phyloP scores from a whole-genome alignment of 2,797 vertebrate genomes.

The Typhlichthys subterraneus region DNA sequence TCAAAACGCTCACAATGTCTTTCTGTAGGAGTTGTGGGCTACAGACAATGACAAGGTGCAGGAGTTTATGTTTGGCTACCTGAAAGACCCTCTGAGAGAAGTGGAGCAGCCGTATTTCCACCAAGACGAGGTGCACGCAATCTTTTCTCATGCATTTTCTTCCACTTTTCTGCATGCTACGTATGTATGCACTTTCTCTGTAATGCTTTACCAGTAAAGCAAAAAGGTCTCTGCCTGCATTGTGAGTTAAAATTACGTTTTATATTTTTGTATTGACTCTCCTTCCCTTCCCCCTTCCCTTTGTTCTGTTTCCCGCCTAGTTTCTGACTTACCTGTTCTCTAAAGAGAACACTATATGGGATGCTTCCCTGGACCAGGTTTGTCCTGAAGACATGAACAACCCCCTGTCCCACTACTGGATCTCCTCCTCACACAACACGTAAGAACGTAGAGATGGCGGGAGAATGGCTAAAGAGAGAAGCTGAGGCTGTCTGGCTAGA shows the following conservation, averaged over 20 bases:
- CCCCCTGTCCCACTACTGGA: constrained; percentile 98
- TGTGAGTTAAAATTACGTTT: neutral
- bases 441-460: constrained; percentile 70
- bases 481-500: neutral
- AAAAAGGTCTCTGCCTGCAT: no score
- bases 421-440: constrained; percentile 99
- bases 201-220: no score
- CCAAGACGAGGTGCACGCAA: constrained; percentile 85
- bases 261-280: neutral
- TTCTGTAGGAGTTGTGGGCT: constrained; percentile 89
- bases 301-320: constrained; percentile 61
- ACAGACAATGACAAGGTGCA: constrained; percentile 86
- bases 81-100: constrained; percentile 93
- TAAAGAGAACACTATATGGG: constrained; percentile 97
- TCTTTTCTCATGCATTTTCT: neutral
- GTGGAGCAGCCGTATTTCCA: constrained; percentile 94
- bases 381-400: constrained; percentile 94
- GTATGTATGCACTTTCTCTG: neutral
- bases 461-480: no score
- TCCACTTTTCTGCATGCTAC: neutral
- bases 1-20: neutral
- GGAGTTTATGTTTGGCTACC: constrained; percentile 93
- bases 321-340: constrained; percentile 97
- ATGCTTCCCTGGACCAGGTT: constrained; percentile 85
- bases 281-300: constrained; percentile 3